A percentile compares a stretch with the other conserved stretches of the same genome.
These are phyloP conservation scores for Tipula vernalis DNA, from an alignment of 2,888 invertebrate genomes.

Conservation along the genomic window DNA sequence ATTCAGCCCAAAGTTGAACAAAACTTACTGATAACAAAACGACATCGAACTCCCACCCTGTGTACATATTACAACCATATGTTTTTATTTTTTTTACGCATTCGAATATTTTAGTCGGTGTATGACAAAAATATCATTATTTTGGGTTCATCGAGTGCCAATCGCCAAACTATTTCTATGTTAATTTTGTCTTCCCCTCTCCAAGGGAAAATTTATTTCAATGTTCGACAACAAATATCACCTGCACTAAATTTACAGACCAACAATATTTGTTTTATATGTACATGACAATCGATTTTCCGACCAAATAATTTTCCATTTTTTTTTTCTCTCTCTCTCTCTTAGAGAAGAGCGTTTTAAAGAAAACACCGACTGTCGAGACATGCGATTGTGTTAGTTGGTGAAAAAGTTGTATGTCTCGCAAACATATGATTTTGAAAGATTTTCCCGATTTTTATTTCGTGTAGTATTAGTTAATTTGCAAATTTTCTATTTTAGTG, in stretches of 20 bases:
- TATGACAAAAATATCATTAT: background rate
- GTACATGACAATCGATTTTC: background rate
- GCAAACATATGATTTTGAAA: slow-evolving; percentile 10
- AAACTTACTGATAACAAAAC: background rate
- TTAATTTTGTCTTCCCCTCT: background rate
- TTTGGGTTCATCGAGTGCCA: background rate
- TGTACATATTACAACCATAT: background rate
- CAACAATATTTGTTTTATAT: background rate
- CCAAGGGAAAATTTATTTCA: background rate
- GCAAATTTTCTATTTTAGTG: background rate
- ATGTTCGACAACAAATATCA: background rate
- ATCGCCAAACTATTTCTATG: background rate
- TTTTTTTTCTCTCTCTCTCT: no score
- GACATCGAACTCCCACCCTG: background rate
- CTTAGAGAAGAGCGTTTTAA: background rate
- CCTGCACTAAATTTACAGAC: background rate
- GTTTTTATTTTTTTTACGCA: background rate
- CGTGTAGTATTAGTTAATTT: background rate
- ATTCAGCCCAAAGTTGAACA: background rate
- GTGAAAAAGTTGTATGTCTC: background rate
- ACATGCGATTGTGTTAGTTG: background rate
- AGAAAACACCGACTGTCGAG: background rate
- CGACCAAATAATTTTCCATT: background rate
- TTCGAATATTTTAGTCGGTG: background rate
- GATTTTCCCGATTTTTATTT: background rate